Conservation (phyloP, 2,113 vertebrate species). For the Solea solea region DNA sequence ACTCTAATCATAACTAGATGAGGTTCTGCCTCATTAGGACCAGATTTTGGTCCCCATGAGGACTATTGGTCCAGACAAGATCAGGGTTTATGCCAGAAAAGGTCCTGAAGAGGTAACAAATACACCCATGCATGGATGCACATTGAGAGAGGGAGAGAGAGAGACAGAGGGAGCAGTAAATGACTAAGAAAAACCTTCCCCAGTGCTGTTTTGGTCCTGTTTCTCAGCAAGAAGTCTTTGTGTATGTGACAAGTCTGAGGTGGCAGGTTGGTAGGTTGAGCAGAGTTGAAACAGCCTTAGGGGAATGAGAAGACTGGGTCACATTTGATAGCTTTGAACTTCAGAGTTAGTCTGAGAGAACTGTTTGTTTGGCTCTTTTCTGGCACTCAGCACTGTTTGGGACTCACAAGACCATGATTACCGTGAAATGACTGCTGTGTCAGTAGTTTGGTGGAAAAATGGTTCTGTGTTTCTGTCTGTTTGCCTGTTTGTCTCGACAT, state of each 20-base stretch:
- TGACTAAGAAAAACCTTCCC: constrained; percentile 30
- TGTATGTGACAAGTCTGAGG: constrained; percentile 38
- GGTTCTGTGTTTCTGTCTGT: constrained; percentile 46
- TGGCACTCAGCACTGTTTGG: constrained; percentile 63
- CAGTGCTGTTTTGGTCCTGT: constrained; percentile 21
- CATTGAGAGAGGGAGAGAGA: constrained; percentile 18
- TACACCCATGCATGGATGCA: constrained; percentile 16
- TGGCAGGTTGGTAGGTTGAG: constrained; percentile 45
- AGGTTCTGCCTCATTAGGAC: too few relatives aligned
- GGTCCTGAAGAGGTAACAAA: background rate
- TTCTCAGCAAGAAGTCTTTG: constrained; percentile 26
- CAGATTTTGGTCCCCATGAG: too few relatives aligned
- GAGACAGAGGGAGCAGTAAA: constrained; percentile 26
- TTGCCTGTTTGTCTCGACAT: constrained; percentile 48
- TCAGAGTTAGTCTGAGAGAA: constrained; percentile 51
- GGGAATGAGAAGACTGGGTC: constrained; percentile 27
- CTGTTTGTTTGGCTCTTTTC: constrained; percentile 70
- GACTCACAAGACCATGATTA: constrained; percentile 58
- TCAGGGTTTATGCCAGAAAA: too few relatives aligned
- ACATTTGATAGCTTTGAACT: constrained; percentile 67
- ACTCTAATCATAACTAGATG: too few relatives aligned
- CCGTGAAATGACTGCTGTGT: constrained; percentile 66
- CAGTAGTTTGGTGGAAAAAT: constrained; percentile 57
- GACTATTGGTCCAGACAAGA: too few relatives aligned
- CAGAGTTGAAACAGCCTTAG: constrained; percentile 23